These are phyloP conservation scores for Rhagophthalmus giganteus DNA, from an alignment of 2,888 invertebrate species.

Conservation along the genomic window DNA sequence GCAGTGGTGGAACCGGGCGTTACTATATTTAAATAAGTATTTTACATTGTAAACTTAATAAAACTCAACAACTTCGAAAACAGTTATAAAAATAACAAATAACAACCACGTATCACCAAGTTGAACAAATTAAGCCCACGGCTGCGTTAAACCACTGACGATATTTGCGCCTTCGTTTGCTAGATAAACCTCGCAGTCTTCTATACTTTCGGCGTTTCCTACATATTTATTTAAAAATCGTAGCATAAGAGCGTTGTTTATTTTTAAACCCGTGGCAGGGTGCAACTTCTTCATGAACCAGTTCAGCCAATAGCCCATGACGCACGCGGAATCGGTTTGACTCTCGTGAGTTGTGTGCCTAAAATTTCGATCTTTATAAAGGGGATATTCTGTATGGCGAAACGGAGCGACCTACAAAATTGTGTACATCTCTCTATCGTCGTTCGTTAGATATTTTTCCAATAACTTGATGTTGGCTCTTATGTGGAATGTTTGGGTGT, in stretches of 20 bases:
- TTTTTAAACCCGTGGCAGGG: conserved; percentile 48
- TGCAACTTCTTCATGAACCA: conserved; percentile 57
- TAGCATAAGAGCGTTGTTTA: conserved; percentile 55
- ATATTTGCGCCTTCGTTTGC: conserved; percentile 43
- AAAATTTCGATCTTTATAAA: too few relatives aligned
- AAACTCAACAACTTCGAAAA: too few relatives aligned
- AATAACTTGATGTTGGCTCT: conserved; percentile 58
- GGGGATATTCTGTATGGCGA: too few relatives aligned
- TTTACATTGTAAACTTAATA: too few relatives aligned
- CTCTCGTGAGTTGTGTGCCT: conserved; percentile 58
- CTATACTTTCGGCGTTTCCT: conserved; percentile 36
- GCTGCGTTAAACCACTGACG: conserved; percentile 49
- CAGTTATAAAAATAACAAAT: too few relatives aligned
- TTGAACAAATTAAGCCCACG: conserved; percentile 42
- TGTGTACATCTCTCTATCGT: conserved; percentile 52
- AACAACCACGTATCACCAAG: too few relatives aligned
- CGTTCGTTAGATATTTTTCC: conserved; percentile 48
- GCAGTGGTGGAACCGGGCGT: too few relatives aligned
- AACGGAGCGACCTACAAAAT: conserved; percentile 54
- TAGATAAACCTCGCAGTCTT: conserved; percentile 41
- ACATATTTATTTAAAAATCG: conserved; percentile 51
- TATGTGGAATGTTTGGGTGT: conserved; percentile 63
- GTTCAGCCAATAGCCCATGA: conserved; percentile 57
- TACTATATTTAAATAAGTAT: too few relatives aligned
- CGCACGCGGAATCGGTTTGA: conserved; percentile 55